Evolutionary conservation across 2,113 vertebrate species (phyloP), one percentile per base, ranked within the genome.

Genomic region (Peromyscus polionotus): DNA sequence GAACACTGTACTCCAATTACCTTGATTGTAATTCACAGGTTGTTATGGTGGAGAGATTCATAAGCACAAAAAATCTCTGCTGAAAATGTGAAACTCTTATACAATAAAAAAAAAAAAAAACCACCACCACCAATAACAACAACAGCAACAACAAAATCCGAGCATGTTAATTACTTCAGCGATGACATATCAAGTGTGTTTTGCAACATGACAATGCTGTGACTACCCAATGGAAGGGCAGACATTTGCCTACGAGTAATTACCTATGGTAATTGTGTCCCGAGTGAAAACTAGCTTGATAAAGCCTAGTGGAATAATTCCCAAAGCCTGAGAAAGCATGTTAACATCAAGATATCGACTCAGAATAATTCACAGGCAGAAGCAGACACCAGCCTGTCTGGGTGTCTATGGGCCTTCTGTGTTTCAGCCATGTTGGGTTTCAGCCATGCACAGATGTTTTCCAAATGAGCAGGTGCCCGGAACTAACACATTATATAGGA

Each of bases 41-140:
- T 98, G 97, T 98, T 98, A 97, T 97, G 84, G 96, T 97, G 96
- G 98, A 98, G 96, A 98, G 97, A 98, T 99, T 98, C 97, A 98
- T 97, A 98, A 98, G 98, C 98, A 98, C 94, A 98, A 97, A 97
- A 94, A 95, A 89, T 98, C 97, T 97, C 98, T 98, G 97, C 97
- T 98, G 98, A 97, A 98, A 98, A 98, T 98, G 96, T 98, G 95
- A 92, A 95, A 91, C 63, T 85, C 96, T 97, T 95, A 94, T 96
- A 94, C 84, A 97, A 93, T 95, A 80, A 85, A 57, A 0, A 88
- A 93, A 57, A 0, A 88, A 93, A 26, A 65, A 48, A 80, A 19
- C 3, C 26, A 42, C 22, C 22, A 42, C 12, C 7, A 84, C 22
- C 12, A 61, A 7, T 36, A 39, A 7, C 54, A n/a, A 54, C 13